Base-by-base conservation (phyloP, 1,140 invertebrate genomes). In the Octopus bimaculoides region DNA sequence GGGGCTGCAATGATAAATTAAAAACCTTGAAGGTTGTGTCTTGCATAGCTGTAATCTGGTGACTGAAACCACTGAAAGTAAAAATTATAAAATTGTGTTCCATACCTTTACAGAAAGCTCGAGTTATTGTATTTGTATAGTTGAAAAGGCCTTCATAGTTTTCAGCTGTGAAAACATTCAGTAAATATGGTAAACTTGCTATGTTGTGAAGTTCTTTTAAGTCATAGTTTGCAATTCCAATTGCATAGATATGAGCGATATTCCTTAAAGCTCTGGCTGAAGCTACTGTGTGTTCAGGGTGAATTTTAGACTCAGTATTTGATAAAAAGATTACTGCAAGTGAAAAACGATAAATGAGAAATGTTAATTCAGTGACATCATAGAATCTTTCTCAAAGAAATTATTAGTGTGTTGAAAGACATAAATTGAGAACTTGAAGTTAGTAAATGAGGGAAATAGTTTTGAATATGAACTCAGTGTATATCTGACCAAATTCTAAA, bases 291-390 rank as follows among this genome's bases (percentile, higher is more conserved):
- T 83, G 73, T 75, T 87, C 84, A 9, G 80, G 73, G 54, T 88
- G 83, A 17, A 88, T 81, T 52, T 87, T 88, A 4, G 88, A 89
- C 69, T 86, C 74, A 52, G 87, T 87, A 80, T 89, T 87, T 17
- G 88, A 88, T 20, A 89, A 81, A 7, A 89, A 77, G 61, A 89
- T 80, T 5, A 86, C 87, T 88, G 83, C 20, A 14, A 74, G 78
- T 7, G 82, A 78, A 75, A 53, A 54, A 56, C 61, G 17, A 69
- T 12, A 61, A 4, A 10, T 77, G 3, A 10, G 20, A 71, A 12
- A 20, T 6, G 7, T 17, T 12, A 52, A 41, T 78, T 52, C 17
- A 71, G 26, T 14, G 20, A 20, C 10, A 20, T 52, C 41, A 12
- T 55, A 53, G 10, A 77, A 54, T 14, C 6, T 69, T 52, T 69